Percentiles rank a stretch among this genome's conserved stretches.
Evolutionary conservation across 2,888 invertebrate species (phyloP).

Genomic region (Campaea margaritaria): DNA sequence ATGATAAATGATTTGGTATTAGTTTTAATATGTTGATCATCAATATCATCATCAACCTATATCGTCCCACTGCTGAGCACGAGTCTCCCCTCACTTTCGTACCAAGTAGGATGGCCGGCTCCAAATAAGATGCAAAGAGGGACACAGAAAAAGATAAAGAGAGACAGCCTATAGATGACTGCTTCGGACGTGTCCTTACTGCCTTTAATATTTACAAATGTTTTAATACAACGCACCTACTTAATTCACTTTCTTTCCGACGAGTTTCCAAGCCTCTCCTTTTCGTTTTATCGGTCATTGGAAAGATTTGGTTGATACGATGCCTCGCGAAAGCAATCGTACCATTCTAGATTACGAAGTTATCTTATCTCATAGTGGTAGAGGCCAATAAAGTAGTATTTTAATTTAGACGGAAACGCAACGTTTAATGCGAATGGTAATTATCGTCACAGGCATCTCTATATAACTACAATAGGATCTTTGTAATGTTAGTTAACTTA

Average conservation of each 20-base stretch:
- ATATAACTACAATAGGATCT: too few relatives aligned
- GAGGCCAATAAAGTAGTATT: slow-evolving; percentile 26
- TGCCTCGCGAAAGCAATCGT: slow-evolving; percentile 47
- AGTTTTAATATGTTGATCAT: too few relatives aligned
- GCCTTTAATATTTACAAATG: background rate
- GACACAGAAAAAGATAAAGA: too few relatives aligned
- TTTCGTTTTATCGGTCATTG: slow-evolving; percentile 27
- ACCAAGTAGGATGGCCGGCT: too few relatives aligned
- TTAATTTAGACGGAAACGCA: slow-evolving; percentile 7
- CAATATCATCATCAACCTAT: too few relatives aligned
- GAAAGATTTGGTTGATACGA: slow-evolving; percentile 26
- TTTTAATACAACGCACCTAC: background rate
- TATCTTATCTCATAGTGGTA: slow-evolving; percentile 48
- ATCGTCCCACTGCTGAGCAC: too few relatives aligned
- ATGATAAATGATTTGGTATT: too few relatives aligned
- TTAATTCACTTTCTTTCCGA: slow-evolving; percentile 6
- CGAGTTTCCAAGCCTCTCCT: slow-evolving; percentile 11
- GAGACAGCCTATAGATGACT: too few relatives aligned
- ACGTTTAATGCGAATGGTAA: background rate
- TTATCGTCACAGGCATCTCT: too few relatives aligned
- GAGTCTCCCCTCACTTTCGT: too few relatives aligned
- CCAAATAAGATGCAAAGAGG: too few relatives aligned
- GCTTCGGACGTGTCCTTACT: background rate
- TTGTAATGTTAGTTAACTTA: background rate
- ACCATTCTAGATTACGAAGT: slow-evolving; percentile 45